Base-by-base conservation (phyloP, 2,888 invertebrate genomes). In the Charanyca ferruginea region DNA sequence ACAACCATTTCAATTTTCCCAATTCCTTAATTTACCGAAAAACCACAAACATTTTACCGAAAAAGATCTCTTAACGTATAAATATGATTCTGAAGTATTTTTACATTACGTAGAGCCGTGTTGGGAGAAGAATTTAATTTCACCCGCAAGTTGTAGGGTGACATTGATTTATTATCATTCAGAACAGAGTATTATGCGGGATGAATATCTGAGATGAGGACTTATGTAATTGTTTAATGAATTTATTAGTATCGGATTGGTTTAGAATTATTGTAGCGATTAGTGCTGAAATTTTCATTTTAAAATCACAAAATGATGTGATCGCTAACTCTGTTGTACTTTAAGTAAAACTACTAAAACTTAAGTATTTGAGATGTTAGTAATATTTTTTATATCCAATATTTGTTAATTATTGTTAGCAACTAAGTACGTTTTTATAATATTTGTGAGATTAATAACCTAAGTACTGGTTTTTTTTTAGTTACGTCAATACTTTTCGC, bases 71-170 rank as follows among this genome's bases (percentile, higher is more conserved):
- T 11, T 48, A 32, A 28, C 48, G 52, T 53, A 73, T 42, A 74
- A 68, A 68, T 76, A 79, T 79, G 59, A 76, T 69, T 69, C 45
- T 28, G 8, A 60, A 76, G 80, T 64, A 76, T 76, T 69, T 75
- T 75, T 62, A 42, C 69, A 68, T 79, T 61, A 69, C 60, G 23
- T 1, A 51, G 25, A 73, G 49, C 61, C 32, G 32, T 61, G 66
- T 63, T 45, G 60, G 38, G 52, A 59, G 62, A 76, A 79, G 52
- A 79, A 76, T 79, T 76, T 79, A 68, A 76, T 76, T 76, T 76
- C 32, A 60, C 48, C 23, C 59, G 20, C 53, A 41, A 73, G 42
- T 51, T 0, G 54, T 79, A 47, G 49, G 53, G 57, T 66, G 79
- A 79, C 74, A 41, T 28, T 77, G 78, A 77, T 73, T 73, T 71